Percentiles rank a stretch among this genome's conserved stretches.
Conservation (phyloP, 2,113 vertebrate species). For the Monopterus albus region DNA sequence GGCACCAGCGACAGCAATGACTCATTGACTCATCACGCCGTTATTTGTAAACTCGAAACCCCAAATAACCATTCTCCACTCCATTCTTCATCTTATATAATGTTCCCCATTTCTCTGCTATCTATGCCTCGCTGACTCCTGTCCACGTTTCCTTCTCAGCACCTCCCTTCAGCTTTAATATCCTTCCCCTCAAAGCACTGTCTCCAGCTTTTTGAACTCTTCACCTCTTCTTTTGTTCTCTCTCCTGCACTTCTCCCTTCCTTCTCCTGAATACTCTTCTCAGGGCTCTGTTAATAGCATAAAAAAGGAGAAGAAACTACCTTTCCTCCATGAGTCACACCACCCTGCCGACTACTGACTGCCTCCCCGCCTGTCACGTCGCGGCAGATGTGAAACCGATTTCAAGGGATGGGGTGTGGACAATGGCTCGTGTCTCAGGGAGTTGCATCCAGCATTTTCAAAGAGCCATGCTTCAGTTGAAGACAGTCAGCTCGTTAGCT, state of each 20-base stretch:
- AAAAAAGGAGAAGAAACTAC: conserved; percentile 54
- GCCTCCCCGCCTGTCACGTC: conserved; percentile 55
- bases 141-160: conserved; percentile 47
- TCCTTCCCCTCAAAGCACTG: conserved; percentile 67
- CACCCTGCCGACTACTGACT: conserved; percentile 46
- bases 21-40: conserved; percentile 72
- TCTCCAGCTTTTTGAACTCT: conserved; percentile 68
- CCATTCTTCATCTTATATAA: conserved; percentile 64
- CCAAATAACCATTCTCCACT: conserved; percentile 53
- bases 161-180: conserved; percentile 73
- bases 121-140: conserved; percentile 28
- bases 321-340: conserved; percentile 63
- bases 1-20: conserved; percentile 56
- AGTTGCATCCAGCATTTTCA: conserved; percentile 35
- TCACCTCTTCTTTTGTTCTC: conserved; percentile 68
- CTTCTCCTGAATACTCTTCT: conserved; percentile 45
- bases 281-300: conserved; percentile 66
- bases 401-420: conserved; percentile 59
- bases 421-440: conserved; percentile 34
- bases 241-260: conserved; percentile 33
- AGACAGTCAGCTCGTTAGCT: conserved; percentile 38
- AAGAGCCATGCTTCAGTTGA: conserved; percentile 15
- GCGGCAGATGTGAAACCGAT: conserved; percentile 64
- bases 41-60: conserved; percentile 73
- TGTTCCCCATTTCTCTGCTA: conserved; percentile 49